Evolutionary conservation across 2,888 invertebrate species (phyloP), one percentile per base, ranked within the genome.

Genomic region (Calameuta filiformis): DNA sequence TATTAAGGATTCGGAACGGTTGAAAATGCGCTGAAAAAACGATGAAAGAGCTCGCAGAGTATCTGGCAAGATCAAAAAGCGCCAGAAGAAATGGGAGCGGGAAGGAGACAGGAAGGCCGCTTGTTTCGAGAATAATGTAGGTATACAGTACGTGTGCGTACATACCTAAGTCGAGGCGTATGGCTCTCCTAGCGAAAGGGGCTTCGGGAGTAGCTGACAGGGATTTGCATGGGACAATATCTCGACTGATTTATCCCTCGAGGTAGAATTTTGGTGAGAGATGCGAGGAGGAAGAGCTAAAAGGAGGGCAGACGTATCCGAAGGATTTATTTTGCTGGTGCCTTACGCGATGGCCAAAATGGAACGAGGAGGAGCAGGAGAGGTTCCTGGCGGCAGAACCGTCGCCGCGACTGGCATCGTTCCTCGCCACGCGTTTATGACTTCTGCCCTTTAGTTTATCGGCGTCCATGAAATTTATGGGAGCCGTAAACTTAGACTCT

Each of bases 211-310:
- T 80, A 86, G 82, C 85, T 83, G 84, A 82, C 79, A 80, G 80
- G 87, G 85, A 89, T 89, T 89, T 89, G 85, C 89, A 86, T 86
- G 85, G 85, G 86, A 89, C 89, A 88, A 89, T 88, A 89, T 89
- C 87, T 86, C 84, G 85, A 83, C 88, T 87, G 87, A 89, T 88
- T 87, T 88, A 89, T 88, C 83, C 86, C 79, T 82, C 81, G 37
- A 83, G 80, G 79, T 79, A 77, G 68, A 73, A 77, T 81, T 81
- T 77, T 40, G 78, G 73, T 76, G 69, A 33, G 33, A 33, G 33
- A 33, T 3, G 69, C 76, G 80, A 79, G 78, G 77, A 79, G 71
- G 75, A n/a, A 56, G 40, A 78, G 73, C 79, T 56, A 77, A 75
- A 73, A 78, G 79, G 79, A 78, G 80, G 81, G 78, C 79, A 81